Base-by-base conservation (phyloP, 1,140 invertebrate species). In the Achroia grisella region DNA sequence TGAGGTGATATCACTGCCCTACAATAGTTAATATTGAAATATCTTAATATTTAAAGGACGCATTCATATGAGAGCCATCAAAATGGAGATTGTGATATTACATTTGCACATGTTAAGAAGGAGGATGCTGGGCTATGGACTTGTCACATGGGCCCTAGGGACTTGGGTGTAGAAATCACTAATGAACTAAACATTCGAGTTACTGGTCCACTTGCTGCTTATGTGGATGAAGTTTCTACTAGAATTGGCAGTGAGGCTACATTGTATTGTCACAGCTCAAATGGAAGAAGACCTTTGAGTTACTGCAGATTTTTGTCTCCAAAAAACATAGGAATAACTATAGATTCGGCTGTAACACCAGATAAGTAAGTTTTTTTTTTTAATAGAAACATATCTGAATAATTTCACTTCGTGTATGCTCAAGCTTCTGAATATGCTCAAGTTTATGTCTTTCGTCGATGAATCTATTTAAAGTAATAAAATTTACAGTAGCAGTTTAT, bases 281-380 rank as follows among this genome's bases (percentile, higher is more conserved):
- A 74, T 47, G 75, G 71, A 4, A 61, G 54, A 3, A 48, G 62
- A 28, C 65, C 76, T 2, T 54, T 87, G 17, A 59, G 78, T 12
- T 85, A 87, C 39, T 87, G 85, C 33, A 52, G 83, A 35, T 87
- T 84, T 39, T 45, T 79, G 11, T 48, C 66, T 4, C 77, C 77
- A 1, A 55, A 31, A 5, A 57, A 44, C 36, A 8, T 78, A 1
- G 79, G 79, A 1, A 52, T 83, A 8, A 70, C 48, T 31, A 40
- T 83, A 0, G 73, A 83, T 49, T 51, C 62, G 4, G 43, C 63
- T 5, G 48, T 83, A 1, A 78, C 67, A 5, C 35, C 52, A 32
- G 56, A 71, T 4, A 73, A 62, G 79, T 83, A 62, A 77, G 67
- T 67, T 8, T 6, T 11, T 27, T 12, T 41, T n/a, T 15, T 14